These are phyloP conservation scores for Platycheirus rosarum DNA, from an alignment of 2,888 invertebrate genomes.

Conservation along the genomic window DNA sequence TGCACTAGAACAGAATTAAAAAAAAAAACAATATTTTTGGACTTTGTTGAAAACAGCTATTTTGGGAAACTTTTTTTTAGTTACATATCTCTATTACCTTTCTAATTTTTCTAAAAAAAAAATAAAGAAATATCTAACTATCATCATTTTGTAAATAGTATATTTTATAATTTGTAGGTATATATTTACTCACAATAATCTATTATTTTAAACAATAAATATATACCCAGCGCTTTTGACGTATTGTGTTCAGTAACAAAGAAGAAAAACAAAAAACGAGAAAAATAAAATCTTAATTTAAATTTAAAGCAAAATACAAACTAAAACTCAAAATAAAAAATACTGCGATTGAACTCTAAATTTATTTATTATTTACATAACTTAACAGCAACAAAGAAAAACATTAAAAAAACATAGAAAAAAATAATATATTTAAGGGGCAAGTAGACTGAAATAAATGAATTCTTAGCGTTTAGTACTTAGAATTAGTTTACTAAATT, in stretches of 20 bases:
- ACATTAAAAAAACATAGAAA: slow-evolving; percentile 26
- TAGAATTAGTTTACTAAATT: slow-evolving; percentile 67
- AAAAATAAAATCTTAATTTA: slow-evolving; percentile 23
- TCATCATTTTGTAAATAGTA: slow-evolving; percentile 56
- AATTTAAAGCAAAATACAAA: slow-evolving; percentile 19
- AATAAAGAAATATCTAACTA: too few species aligned
- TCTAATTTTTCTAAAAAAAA: too few species aligned
- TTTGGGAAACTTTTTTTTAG: too few species aligned
- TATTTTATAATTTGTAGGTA: slow-evolving; percentile 19
- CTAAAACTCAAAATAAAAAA: not conserved
- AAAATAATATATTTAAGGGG: slow-evolving; percentile 67
- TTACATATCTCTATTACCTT: too few species aligned
- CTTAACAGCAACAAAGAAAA: slow-evolving; percentile 16
- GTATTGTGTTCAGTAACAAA: slow-evolving; percentile 74
- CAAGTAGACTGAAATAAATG: slow-evolving; percentile 73
- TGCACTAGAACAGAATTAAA: too few species aligned
- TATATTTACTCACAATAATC: slow-evolving; percentile 44
- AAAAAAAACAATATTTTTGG: not conserved
- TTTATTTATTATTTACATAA: slow-evolving; percentile 51
- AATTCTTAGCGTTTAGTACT: slow-evolving; percentile 64
- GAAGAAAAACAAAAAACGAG: slow-evolving; percentile 23
- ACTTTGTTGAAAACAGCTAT: too few species aligned
- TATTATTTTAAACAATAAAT: slow-evolving; percentile 71
- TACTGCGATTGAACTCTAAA: slow-evolving; percentile 46
- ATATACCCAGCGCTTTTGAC: slow-evolving; percentile 73